Evolutionary conservation across 2,113 vertebrate genomes (phyloP), one percentile per base, ranked within the genome.

Genomic region (Gambusia affinis): DNA sequence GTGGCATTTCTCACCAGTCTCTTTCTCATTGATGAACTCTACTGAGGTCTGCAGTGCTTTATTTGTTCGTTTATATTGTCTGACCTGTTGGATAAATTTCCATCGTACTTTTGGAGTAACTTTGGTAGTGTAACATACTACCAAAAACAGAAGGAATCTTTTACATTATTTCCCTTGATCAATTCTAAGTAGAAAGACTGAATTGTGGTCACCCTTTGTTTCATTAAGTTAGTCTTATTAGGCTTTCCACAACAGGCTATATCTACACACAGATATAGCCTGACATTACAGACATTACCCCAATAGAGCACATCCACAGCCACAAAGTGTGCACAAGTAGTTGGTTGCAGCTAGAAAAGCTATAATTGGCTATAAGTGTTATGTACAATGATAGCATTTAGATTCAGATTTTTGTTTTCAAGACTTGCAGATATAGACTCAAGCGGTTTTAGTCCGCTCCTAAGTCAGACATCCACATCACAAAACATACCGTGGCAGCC

Each of bases 401-500:
- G 22, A 54, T 8, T 8, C 51, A 1, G 51, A n/a, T n/a, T 57
- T n/a, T 24, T 57, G 22, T 57, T 57, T 57, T 24, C 51, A n/a
- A 2, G 22, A 57, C 24, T 57, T n/a, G 44, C 4, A 47, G 17
- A 47, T 47, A 47, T 47, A 19, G 7, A 29, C n/a, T 42, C 10
- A 8, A n/a, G 64, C 27, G 11, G 33, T 37, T 65, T 44, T 22
- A 44, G n/a, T 67, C n/a, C n/a, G 10, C 37, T 17, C 37, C 64
- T 44, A 67, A 44, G 33, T 57, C 51, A 80, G 79, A 80, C 73
- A 60, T 37, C 11, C 10, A 66, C 10, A 30, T 14, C 60, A 35
- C 28, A 64, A 70, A 51, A 78, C 51, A 2, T 4, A 67, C 10
- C 17, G 57, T 65, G 69, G 37, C 15, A 61, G 60, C 39, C 29